Percentiles rank a stretch among this genome's conserved stretches.
phyloP scores from a whole-genome alignment of 2,888 invertebrate genomes.

The Campoplex capitator region DNA sequence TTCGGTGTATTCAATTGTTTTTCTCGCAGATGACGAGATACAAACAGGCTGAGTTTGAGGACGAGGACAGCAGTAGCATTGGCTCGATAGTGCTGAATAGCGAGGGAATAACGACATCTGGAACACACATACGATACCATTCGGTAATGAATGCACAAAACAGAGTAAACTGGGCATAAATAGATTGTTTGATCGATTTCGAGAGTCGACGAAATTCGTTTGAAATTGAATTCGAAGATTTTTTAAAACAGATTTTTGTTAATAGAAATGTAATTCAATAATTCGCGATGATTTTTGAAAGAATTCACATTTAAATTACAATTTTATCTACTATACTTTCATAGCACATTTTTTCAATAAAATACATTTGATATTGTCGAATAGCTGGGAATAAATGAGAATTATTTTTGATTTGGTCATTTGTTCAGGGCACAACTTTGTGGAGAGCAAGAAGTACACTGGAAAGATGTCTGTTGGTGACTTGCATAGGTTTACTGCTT shows the following conservation, averaged over 20 bases:
- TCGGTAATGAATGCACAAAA: constrained; percentile 86
- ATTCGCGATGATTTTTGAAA: neutral
- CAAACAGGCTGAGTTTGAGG: constrained; percentile 94
- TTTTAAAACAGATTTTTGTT: neutral
- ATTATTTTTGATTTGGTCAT: constrained; percentile 6
- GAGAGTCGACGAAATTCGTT: neutral
- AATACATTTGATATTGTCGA: neutral
- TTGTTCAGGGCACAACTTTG: constrained; percentile 89
- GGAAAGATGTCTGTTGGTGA: constrained; percentile 89
- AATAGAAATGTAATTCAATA: neutral
- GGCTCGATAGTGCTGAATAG: constrained; percentile 92
- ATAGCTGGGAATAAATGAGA: neutral
- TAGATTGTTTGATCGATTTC: neutral
- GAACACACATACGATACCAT: constrained; percentile 93
- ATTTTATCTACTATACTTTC: neutral
- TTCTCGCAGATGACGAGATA: constrained; percentile 93
- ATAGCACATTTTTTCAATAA: neutral
- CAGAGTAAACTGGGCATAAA: neutral
- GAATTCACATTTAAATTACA: neutral
- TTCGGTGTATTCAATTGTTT: constrained; percentile 13
- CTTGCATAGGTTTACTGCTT: constrained; percentile 86
- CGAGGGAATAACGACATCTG: constrained; percentile 91
- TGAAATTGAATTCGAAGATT: neutral
- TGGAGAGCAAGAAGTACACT: constrained; percentile 91
- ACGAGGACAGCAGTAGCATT: constrained; percentile 93